Evolutionary conservation across 1,140 invertebrate species (phyloP).

Genomic region (Brachystomella parvula): DNA sequence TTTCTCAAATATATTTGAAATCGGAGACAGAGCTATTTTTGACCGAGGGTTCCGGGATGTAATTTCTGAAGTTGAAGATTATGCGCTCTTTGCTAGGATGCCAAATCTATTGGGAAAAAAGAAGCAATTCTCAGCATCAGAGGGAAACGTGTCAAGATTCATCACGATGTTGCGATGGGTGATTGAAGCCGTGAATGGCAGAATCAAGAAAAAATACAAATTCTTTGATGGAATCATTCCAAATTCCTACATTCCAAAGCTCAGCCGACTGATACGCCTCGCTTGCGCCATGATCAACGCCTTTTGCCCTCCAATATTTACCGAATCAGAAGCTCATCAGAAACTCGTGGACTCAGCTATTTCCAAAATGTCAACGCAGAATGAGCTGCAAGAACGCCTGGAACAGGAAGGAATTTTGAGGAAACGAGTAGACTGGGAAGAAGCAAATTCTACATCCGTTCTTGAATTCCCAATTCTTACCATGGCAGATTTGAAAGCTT

Average conservation of each 20-base stretch:
- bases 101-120: slow-evolving; percentile 13
- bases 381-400: neutral
- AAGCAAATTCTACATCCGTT: neutral
- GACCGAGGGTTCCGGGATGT: neutral
- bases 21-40: neutral
- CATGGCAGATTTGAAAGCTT: neutral
- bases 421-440: neutral
- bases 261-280: neutral
- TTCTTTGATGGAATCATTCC: slow-evolving; percentile 6
- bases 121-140: slow-evolving; percentile 11
- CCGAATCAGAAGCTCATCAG: neutral
- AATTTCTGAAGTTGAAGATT: neutral
- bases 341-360: neutral
- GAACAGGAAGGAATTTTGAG: neutral
- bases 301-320: neutral
- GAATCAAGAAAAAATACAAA: slow-evolving; percentile 16
- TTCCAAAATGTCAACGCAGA: neutral
- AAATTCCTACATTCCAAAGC: neutral
- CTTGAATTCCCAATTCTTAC: neutral
- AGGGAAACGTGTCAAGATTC: slow-evolving; percentile 2
- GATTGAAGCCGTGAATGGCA: slow-evolving; percentile 18
- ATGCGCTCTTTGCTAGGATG: neutral
- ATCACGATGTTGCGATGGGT: slow-evolving; percentile 20
- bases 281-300: neutral
- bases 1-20: neutral